A percentile compares a stretch with the other conserved stretches of the same genome.
Evolutionary conservation across 2,888 invertebrate species (phyloP).

Genomic region (Euproctis similis): DNA sequence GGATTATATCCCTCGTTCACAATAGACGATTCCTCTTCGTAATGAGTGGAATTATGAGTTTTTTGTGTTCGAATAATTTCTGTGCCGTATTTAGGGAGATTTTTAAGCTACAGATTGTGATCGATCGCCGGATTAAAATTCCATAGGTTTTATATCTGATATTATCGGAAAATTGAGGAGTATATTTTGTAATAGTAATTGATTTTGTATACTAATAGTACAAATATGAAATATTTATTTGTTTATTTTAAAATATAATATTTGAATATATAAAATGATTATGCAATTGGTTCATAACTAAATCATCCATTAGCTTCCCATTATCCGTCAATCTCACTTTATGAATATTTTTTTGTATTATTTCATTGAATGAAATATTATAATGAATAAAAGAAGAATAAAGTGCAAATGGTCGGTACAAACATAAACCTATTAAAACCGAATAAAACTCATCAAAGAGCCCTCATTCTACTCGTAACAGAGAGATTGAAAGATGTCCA

Average conservation of each 20-base stretch:
- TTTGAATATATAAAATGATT: too few species aligned
- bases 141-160: conserved; percentile 11
- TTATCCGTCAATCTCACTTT: too few species aligned
- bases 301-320: too few species aligned
- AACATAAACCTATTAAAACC: conserved; percentile 15
- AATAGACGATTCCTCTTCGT: conserved; percentile 34
- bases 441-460: conserved; percentile 24
- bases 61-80: conserved; percentile 43
- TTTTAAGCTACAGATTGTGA: conserved; percentile 23
- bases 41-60: conserved; percentile 63
- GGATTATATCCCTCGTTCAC: conserved; percentile 41
- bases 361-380: not conserved
- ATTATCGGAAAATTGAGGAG: conserved; percentile 1
- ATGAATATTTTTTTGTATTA: too few species aligned
- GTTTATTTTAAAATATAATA: too few species aligned
- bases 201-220: too few species aligned
- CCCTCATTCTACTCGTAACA: conserved; percentile 23
- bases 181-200: too few species aligned
- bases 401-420: conserved; percentile 4
- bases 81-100: conserved; percentile 26
- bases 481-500: conserved; percentile 45
- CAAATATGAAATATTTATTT: too few species aligned
- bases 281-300: too few species aligned
- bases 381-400: not conserved
- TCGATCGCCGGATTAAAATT: conserved; percentile 20